Evolutionary conservation across 2,797 vertebrate genomes (phyloP).

Genomic region (Antrozous pallidus): DNA sequence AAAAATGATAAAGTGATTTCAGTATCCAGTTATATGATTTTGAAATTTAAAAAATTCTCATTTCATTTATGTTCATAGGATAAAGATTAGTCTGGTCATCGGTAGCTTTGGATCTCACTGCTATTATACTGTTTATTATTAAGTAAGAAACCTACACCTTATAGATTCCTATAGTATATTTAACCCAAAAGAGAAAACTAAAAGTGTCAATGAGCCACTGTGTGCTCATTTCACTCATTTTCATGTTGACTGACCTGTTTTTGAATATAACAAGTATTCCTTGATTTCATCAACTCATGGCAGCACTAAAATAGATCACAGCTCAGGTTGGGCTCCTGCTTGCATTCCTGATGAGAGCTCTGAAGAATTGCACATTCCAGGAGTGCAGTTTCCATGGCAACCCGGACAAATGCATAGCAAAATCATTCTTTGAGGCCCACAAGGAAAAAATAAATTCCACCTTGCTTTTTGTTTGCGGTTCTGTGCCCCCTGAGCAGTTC

Average conservation of each 20-base stretch:
- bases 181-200: conserved; percentile 20
- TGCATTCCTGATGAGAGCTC: conserved; percentile 5
- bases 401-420: conserved; percentile 67
- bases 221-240: conserved; percentile 38
- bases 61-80: not conserved
- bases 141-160: not conserved
- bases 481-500: conserved; percentile 10
- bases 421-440: conserved; percentile 58
- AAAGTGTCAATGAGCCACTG: not conserved
- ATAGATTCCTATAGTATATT: not conserved
- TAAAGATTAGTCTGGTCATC: not conserved
- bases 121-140: not conserved
- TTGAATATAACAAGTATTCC: conserved; percentile 34
- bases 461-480: conserved; percentile 54
- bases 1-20: not conserved
- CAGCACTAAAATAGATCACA: conserved; percentile 17
- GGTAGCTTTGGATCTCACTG: not conserved
- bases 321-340: conserved; percentile 35
- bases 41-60: not conserved
- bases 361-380: conserved; percentile 55
- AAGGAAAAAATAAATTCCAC: conserved; percentile 9
- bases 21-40: not conserved
- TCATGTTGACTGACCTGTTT: conserved; percentile 40
- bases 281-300: conserved; percentile 1
- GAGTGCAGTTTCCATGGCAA: conserved; percentile 76